phyloP scores from a whole-genome alignment of 2,888 invertebrate genomes.

The Sminthurides aquaticus region DNA sequence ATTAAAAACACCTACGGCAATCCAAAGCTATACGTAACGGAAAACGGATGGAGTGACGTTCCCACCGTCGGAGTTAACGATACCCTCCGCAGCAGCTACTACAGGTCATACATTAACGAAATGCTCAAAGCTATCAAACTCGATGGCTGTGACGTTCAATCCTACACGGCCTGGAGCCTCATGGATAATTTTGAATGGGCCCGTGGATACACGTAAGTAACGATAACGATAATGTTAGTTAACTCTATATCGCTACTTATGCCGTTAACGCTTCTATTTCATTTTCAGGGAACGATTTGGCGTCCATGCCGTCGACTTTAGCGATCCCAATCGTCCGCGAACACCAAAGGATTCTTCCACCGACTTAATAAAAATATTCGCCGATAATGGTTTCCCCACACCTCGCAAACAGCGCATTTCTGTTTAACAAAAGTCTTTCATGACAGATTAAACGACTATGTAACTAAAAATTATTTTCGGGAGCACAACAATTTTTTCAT shows the following conservation, averaged over 20 bases:
- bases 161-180: constrained; percentile 67
- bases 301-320: constrained; percentile 63
- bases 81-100: constrained; percentile 11
- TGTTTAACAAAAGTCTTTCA: too few relatives aligned
- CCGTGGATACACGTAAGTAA: constrained; percentile 61
- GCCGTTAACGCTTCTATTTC: not conserved
- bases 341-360: constrained; percentile 58
- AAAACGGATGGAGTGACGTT: constrained; percentile 57
- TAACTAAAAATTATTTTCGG: not conserved
- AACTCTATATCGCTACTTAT: not conserved
- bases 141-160: constrained; percentile 45
- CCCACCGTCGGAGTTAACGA: constrained; percentile 41
- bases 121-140: constrained; percentile 33
- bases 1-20: constrained; percentile 56
- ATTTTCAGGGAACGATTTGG: constrained; percentile 53
- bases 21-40: constrained; percentile 55
- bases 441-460: not conserved
- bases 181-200: constrained; percentile 78
- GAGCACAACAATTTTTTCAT: too few relatives aligned
- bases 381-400: constrained; percentile 28
- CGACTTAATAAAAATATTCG: constrained; percentile 40
- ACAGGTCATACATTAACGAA: constrained; percentile 34
- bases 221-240: not conserved
- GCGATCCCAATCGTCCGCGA: constrained; percentile 58
- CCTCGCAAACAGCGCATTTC: not conserved